These are phyloP conservation scores for Ceraclea dissimilis DNA, from an alignment of 2,888 invertebrate genomes.

Conservation along the genomic window DNA sequence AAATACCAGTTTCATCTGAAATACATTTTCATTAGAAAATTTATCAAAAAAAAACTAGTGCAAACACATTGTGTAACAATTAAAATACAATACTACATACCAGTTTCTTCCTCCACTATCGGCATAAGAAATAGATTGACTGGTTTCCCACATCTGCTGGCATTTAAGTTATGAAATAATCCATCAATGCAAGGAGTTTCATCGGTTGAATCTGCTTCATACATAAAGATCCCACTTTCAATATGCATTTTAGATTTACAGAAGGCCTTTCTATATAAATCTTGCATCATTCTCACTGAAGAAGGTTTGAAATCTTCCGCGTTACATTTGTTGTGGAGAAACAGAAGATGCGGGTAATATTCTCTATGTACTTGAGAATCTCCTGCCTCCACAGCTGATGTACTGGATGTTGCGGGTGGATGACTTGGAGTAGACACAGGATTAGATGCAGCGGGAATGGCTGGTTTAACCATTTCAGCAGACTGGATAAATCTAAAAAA, in stretches of 20 bases:
- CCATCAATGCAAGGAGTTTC: slow-evolving; percentile 39
- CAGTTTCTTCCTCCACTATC: slow-evolving; percentile 46
- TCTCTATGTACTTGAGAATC: slow-evolving; percentile 51
- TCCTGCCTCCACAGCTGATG: slow-evolving; percentile 30
- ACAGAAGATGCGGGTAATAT: slow-evolving; percentile 73
- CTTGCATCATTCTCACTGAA: slow-evolving; percentile 54
- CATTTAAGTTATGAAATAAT: slow-evolving; percentile 44
- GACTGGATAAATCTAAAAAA: slow-evolving; percentile 63
- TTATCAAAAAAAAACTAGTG: too few species aligned
- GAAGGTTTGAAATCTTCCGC: slow-evolving; percentile 63
- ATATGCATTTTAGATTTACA: slow-evolving; percentile 57
- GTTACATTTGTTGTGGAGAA: slow-evolving; percentile 75
- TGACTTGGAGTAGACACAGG: slow-evolving; percentile 11
- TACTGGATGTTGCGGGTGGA: slow-evolving; percentile 5
- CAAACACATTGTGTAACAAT: too few species aligned
- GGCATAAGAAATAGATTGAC: slow-evolving; percentile 66
- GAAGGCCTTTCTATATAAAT: slow-evolving; percentile 48
- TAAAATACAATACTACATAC: slow-evolving; percentile 29
- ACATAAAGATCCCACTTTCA: slow-evolving; percentile 61
- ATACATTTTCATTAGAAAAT: background rate
- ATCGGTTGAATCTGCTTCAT: slow-evolving; percentile 38
- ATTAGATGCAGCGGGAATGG: slow-evolving; percentile 51
- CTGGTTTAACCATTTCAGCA: slow-evolving; percentile 82
- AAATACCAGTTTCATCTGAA: slow-evolving; percentile 34
- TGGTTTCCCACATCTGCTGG: slow-evolving; percentile 50